Evolutionary conservation across 2,888 invertebrate genomes (phyloP).

Genomic region (Toxonevra muliebris): DNA sequence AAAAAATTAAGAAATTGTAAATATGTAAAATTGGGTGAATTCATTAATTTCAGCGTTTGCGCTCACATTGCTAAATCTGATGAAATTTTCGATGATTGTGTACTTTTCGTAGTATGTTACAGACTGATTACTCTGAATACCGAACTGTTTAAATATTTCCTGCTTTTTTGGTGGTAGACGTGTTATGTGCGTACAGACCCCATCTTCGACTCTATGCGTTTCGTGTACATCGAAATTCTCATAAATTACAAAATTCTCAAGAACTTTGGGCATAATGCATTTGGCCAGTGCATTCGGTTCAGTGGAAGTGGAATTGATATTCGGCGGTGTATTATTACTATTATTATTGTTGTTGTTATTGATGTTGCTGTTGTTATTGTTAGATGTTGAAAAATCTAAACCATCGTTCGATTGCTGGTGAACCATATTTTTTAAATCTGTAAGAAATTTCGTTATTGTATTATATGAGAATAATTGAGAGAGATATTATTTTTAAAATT

Average conservation of each 20-base stretch:
- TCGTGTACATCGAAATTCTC: slow-evolving; percentile 65
- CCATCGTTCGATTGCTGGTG: slow-evolving; percentile 60
- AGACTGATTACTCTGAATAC: slow-evolving; percentile 66
- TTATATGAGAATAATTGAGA: too few relatives aligned
- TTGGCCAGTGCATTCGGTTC: slow-evolving; percentile 25
- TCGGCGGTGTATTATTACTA: slow-evolving; percentile 22
- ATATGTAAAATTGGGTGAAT: slow-evolving; percentile 12
- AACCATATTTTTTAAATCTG: slow-evolving; percentile 64
- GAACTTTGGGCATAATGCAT: slow-evolving; percentile 50
- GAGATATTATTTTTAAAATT: too few relatives aligned
- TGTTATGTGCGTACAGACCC: slow-evolving; percentile 63
- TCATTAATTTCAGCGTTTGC: slow-evolving; percentile 39
- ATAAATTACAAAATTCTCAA: slow-evolving; percentile 61
- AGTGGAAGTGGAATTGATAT: background rate
- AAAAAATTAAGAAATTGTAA: background rate
- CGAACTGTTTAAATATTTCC: slow-evolving; percentile 65
- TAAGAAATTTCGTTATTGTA: slow-evolving; percentile 24
- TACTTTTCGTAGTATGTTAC: slow-evolving; percentile 65
- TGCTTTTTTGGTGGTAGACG: slow-evolving; percentile 65
- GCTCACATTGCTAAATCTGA: slow-evolving; percentile 66
- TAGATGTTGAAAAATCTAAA: slow-evolving; percentile 53
- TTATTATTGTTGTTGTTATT: slow-evolving; percentile 37
- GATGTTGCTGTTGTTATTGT: slow-evolving; percentile 42
- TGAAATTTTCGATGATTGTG: slow-evolving; percentile 65
- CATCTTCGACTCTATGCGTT: slow-evolving; percentile 63